Conservation (phyloP, 1,140 invertebrate genomes). For the Drosophila simulans region DNA sequence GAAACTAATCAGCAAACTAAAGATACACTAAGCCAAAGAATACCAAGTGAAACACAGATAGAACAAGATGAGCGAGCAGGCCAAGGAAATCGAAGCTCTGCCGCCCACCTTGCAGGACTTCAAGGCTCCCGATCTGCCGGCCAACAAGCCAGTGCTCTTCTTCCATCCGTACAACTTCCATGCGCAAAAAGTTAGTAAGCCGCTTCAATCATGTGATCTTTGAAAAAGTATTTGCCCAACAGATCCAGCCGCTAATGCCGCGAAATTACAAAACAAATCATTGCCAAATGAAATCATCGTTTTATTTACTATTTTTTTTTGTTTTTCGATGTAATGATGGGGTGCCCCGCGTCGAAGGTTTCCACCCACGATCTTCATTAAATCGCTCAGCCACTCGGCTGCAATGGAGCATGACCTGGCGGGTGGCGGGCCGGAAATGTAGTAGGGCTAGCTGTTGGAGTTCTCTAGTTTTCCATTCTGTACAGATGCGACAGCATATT, state of each 20-base stretch:
- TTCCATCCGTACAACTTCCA: constrained; percentile 90
- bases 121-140: constrained; percentile 66
- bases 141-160: constrained; percentile 87
- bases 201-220: constrained; percentile 65
- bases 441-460: constrained; percentile 14
- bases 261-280: constrained; percentile 55
- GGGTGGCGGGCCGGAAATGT: neutral
- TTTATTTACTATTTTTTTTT: neutral
- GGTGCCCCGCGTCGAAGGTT: constrained; percentile 12
- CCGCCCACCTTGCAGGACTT: constrained; percentile 51
- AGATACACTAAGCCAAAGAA: neutral
- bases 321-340: constrained; percentile 32
- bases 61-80: constrained; percentile 30
- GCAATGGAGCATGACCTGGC: constrained; percentile 53
- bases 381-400: neutral
- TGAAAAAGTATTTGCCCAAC: constrained; percentile 19
- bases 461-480: no score
- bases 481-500: constrained; percentile 46
- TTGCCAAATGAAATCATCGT: neutral
- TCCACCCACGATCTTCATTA: constrained; percentile 6
- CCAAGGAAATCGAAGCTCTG: constrained; percentile 39
- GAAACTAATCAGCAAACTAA: constrained; percentile 22
- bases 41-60: neutral
- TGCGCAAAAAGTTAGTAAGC: constrained; percentile 89
- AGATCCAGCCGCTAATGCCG: constrained; percentile 21